Conservation (phyloP, 2,113 vertebrate species). For the Tinamus guttatus region DNA sequence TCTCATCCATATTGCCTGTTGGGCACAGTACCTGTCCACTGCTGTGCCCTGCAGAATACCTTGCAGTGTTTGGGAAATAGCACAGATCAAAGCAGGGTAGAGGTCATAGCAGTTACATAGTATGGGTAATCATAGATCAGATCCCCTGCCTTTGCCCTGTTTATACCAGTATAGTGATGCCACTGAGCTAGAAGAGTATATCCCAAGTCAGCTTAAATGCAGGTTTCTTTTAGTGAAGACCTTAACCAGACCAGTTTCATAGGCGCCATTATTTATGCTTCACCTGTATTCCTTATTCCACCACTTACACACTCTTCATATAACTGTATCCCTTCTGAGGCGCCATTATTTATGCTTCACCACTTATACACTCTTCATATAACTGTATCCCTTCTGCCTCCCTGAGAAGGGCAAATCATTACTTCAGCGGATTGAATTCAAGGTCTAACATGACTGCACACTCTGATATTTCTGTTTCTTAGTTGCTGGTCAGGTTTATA, state of each 20-base stretch:
- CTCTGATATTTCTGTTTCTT: neutral
- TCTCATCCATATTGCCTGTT: neutral
- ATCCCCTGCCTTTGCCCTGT: neutral
- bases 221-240: neutral
- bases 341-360: neutral
- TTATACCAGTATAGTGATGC: neutral
- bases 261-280: neutral
- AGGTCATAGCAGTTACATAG: neutral
- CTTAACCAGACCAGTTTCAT: neutral
- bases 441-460: neutral
- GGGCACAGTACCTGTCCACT: neutral
- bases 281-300: neutral
- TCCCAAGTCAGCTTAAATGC: neutral
- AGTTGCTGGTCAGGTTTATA: neutral
- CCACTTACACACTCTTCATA: neutral
- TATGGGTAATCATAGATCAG: rapidly evolving
- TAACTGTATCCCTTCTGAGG: neutral
- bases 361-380: neutral
- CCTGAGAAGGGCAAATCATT: neutral
- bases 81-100: neutral
- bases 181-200: neutral
- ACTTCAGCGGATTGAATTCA: neutral
- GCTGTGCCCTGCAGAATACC: neutral
- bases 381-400: neutral
- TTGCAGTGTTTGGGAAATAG: neutral